These are phyloP conservation scores for Lepidotrigona ventralis DNA, from an alignment of 1,140 invertebrate species.

Conservation along the genomic window DNA sequence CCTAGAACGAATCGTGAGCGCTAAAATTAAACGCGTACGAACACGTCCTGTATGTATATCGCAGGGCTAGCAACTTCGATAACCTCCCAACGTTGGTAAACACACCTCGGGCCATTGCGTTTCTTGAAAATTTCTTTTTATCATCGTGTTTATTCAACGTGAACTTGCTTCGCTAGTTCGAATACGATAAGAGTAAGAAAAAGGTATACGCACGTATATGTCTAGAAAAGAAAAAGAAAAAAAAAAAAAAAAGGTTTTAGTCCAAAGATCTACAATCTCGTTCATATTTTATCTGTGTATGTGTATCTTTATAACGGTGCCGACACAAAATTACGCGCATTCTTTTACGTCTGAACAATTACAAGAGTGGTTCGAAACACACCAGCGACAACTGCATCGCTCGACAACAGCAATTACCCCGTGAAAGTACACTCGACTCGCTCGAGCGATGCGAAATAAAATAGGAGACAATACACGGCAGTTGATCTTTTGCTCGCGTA, in stretches of 20 bases:
- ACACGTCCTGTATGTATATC: neutral
- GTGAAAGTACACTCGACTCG: neutral
- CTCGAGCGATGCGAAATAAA: slow-evolving; percentile 1
- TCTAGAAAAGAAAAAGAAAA: no score
- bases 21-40: slow-evolving; percentile 36
- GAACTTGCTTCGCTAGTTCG: slow-evolving; percentile 6
- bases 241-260: neutral
- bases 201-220: neutral
- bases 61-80: neutral
- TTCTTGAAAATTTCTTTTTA: slow-evolving; percentile 31
- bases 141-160: slow-evolving; percentile 20
- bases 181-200: slow-evolving; percentile 18
- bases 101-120: neutral
- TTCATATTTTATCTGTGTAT: neutral
- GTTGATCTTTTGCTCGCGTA: slow-evolving; percentile 32
- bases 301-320: neutral
- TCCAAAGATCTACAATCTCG: neutral
- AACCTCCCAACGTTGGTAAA: slow-evolving; percentile 6
- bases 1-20: slow-evolving; percentile 6
- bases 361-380: neutral
- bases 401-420: slow-evolving; percentile 20
- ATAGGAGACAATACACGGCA: neutral
- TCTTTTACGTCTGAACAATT: neutral
- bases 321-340: neutral
- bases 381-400: slow-evolving; percentile 15